phyloP scores from a whole-genome alignment of 2,888 invertebrate genomes.

The Acleris sparsana region DNA sequence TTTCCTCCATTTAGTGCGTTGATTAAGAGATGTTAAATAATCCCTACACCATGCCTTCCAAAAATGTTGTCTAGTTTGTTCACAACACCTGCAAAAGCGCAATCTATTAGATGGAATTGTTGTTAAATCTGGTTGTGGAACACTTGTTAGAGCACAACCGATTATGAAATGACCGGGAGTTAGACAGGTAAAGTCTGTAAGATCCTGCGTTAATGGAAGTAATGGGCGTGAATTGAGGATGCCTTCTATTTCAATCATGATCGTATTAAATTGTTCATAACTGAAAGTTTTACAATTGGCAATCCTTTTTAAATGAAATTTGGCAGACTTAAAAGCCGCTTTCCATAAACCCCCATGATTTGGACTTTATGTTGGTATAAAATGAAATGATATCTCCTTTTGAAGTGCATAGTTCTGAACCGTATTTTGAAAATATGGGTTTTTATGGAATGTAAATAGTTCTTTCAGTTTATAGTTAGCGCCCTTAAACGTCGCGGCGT shows the following conservation, averaged over 20 bases:
- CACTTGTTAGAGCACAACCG: not conserved
- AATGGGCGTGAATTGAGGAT: slow-evolving; percentile 25
- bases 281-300: slow-evolving; percentile 4
- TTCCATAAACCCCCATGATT: not conserved
- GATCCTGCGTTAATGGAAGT: not conserved
- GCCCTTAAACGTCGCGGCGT: slow-evolving; percentile 5
- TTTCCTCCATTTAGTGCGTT: no score
- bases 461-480: slow-evolving; percentile 6
- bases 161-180: no score
- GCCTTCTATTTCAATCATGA: slow-evolving; percentile 16
- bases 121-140: not conserved
- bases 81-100: slow-evolving; percentile 8
- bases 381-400: not conserved
- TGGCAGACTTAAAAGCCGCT: no score
- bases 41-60: slow-evolving; percentile 11
- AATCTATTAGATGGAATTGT: slow-evolving; percentile 6
- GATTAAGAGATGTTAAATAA: slow-evolving; percentile 1
- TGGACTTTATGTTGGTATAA: slow-evolving; percentile 1
- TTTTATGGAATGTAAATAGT: slow-evolving; percentile 8
- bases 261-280: slow-evolving; percentile 23
- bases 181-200: no score
- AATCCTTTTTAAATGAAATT: slow-evolving; percentile 19
- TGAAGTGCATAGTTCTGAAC: not conserved
- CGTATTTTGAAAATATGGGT: not conserved
- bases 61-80: slow-evolving; percentile 16